Conservation (phyloP, 92 coral and sea anemone genomes). For the Parazoanthus atlanticus region DNA sequence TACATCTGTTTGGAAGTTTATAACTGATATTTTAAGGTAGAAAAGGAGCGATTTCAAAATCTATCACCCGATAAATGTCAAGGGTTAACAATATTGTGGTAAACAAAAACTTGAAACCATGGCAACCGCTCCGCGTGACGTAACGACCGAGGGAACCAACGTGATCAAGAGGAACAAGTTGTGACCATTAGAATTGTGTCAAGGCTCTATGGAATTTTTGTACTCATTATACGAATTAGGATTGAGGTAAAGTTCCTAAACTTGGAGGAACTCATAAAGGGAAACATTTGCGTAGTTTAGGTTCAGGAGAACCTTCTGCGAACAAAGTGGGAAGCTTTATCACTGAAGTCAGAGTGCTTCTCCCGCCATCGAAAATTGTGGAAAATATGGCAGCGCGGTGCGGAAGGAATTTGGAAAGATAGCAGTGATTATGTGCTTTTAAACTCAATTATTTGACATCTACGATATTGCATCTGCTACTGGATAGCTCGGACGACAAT, state of each 20-base stretch:
- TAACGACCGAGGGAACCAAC: conserved; percentile 67
- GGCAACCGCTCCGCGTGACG: conserved; percentile 81
- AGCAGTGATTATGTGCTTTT: conserved; percentile 20
- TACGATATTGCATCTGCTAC: conserved; percentile 25
- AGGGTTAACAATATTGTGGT: conserved; percentile 51
- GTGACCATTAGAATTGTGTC: conserved; percentile 9
- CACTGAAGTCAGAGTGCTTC: not conserved
- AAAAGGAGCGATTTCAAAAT: not conserved
- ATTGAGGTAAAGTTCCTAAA: not conserved
- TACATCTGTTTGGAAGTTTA: not conserved
- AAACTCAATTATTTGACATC: conserved; percentile 4
- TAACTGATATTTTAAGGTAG: not conserved
- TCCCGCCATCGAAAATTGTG: conserved; percentile 16
- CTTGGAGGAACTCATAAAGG: not conserved
- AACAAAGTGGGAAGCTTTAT: not conserved
- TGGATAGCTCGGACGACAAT: conserved; percentile 30
- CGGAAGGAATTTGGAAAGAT: conserved; percentile 75
- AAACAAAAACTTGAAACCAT: conserved; percentile 67
- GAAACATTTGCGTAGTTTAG: not conserved
- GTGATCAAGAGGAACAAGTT: conserved; percentile 55
- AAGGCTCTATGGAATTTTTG: not conserved
- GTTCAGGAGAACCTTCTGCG: not conserved
- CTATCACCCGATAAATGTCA: conserved; percentile 2
- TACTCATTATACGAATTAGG: not conserved
- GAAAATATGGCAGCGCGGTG: conserved; percentile 55